Conservation (phyloP, 1,140 invertebrate genomes). For the Pogonomyrmex barbatus region DNA sequence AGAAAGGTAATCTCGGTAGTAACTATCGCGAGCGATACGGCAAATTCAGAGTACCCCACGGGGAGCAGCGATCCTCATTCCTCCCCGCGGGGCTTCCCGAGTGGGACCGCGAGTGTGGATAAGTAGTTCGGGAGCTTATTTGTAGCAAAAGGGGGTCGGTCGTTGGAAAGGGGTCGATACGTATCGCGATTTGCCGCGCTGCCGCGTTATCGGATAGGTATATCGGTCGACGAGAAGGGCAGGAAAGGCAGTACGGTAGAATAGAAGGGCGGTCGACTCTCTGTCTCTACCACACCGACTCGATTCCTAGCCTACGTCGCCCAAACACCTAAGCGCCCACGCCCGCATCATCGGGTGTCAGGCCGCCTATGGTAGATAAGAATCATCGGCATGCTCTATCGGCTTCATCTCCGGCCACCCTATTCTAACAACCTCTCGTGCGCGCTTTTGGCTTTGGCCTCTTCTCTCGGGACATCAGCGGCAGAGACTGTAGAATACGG, state of each 20-base stretch:
- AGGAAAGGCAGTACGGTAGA: conserved; percentile 42
- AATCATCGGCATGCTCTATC: conserved; percentile 83
- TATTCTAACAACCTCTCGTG: conserved; percentile 74
- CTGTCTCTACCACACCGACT: conserved; percentile 51
- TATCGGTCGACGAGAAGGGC: conserved; percentile 63
- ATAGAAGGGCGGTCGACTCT: conserved; percentile 51
- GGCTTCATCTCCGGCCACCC: conserved; percentile 80
- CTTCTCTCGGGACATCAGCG: conserved; percentile 63
- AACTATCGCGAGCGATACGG: conserved; percentile 45
- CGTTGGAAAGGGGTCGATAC: conserved; percentile 79
- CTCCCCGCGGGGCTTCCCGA: conserved; percentile 12
- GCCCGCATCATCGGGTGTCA: conserved; percentile 70
- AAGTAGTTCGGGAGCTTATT: conserved; percentile 79
- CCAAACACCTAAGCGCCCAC: conserved; percentile 74
- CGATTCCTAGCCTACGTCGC: conserved; percentile 59
- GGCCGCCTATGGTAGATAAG: conserved; percentile 76
- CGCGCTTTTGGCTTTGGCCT: conserved; percentile 65
- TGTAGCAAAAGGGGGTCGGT: conserved; percentile 70
- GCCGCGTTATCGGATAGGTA: conserved; percentile 75
- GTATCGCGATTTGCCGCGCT: conserved; percentile 80
- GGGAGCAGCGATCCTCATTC: conserved; percentile 36
- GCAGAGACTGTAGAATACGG: conserved; percentile 44
- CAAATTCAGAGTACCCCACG: conserved; percentile 28
- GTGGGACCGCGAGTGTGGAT: conserved; percentile 57
- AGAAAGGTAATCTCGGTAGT: conserved; percentile 58